A percentile compares a stretch with the other conserved stretches of the same genome.
Evolutionary conservation across 92 coral and sea anemone genomes (phyloP).

Genomic region (Anthopleura xanthogrammica): DNA sequence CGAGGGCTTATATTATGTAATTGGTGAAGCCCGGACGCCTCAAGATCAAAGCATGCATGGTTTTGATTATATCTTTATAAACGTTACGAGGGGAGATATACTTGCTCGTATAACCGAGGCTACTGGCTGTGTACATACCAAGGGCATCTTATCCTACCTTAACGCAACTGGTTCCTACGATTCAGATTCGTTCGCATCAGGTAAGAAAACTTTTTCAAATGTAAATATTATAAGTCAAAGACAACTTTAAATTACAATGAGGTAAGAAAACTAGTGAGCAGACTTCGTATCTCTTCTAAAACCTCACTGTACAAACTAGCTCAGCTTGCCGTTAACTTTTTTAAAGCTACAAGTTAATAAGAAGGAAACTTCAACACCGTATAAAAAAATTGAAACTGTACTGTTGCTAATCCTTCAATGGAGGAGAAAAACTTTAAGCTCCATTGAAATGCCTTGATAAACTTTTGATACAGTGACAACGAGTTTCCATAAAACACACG

Average conservation of each 20-base stretch:
- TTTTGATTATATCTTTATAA: background rate
- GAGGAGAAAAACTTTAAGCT: too few species aligned
- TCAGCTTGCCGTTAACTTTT: too few species aligned
- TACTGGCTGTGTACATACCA: background rate
- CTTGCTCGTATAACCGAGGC: background rate
- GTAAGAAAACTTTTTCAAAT: background rate
- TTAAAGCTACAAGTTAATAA: background rate
- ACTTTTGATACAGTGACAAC: too few species aligned
- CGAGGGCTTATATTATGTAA: background rate
- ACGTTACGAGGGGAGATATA: background rate
- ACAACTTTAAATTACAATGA: too few species aligned
- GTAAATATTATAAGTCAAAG: too few species aligned
- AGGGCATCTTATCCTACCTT: background rate
- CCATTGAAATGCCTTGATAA: too few species aligned
- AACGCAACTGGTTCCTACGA: slow-evolving; percentile 15
- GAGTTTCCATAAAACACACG: too few species aligned
- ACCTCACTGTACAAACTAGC: too few species aligned
- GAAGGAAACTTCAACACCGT: too few species aligned
- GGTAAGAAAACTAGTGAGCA: background rate
- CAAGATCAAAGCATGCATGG: background rate
- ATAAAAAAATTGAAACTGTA: too few species aligned
- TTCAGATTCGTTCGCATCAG: background rate
- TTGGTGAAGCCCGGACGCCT: background rate
- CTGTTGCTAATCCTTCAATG: too few species aligned
- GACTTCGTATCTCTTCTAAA: background rate